Conservation (phyloP, 2,797 vertebrate genomes). For the Apodemus agrarius region DNA sequence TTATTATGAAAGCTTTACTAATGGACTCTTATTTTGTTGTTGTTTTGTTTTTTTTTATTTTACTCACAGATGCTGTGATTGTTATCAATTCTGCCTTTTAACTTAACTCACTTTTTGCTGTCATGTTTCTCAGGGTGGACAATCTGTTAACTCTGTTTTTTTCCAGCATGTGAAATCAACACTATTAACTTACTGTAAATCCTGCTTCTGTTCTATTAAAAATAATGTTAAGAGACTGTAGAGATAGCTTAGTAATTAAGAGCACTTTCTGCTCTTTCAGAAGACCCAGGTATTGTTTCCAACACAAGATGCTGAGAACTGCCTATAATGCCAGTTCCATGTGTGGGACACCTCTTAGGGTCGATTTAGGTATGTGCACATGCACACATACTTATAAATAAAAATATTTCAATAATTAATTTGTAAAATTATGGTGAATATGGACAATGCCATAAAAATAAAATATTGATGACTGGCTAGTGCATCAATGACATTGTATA, state of each 20-base stretch:
- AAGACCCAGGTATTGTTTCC: background rate
- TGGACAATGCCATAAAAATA: background rate
- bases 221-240: background rate
- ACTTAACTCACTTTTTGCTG: fast-evolving
- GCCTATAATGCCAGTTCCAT: background rate
- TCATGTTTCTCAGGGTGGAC: background rate
- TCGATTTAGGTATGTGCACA: background rate
- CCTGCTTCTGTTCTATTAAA: background rate
- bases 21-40: background rate
- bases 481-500: background rate
- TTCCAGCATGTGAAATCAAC: background rate
- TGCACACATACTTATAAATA: background rate
- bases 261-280: background rate
- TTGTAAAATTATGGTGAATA: background rate
- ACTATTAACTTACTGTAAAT: background rate
- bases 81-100: background rate
- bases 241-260: background rate
- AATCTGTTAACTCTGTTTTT: background rate
- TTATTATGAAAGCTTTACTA: background rate
- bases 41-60: background rate
- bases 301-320: background rate
- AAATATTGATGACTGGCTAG: background rate
- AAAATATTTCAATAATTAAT: background rate
- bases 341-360: background rate
- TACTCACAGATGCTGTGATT: background rate